Evolutionary conservation across 2,113 vertebrate species (phyloP), one percentile per base, ranked within the genome.

Genomic region (Oenanthe melanoleuca): DNA sequence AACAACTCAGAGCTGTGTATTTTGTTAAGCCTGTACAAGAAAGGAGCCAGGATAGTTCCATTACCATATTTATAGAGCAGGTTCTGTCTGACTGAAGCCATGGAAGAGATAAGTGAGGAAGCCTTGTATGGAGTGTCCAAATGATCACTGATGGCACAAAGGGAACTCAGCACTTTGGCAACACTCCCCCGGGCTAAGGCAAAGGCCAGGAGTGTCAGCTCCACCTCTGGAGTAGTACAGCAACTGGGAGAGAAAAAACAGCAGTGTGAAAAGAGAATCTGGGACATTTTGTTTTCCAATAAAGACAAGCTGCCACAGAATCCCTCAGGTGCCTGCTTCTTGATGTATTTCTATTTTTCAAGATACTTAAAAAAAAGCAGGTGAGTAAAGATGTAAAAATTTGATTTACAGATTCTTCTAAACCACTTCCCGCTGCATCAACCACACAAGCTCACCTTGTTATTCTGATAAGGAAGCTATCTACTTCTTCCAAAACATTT

Each of bases 401-500:
- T 75, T 52, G 24, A 61, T 72, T 19, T 6, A 38, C 17, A 38
- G 59, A 90, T 95, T 97, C 98, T 95, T 97, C 97, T 93, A 34
- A 86, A 53, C 14, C 65, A 19, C 49, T 15, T 64, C 37, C 55
- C 37, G 31, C 38, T 49, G 12, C 40, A 29, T 25, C 40, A 83
- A 42, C 22, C 91, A 45, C 33, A 55, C 26, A 64, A 86, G 34
- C 80, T 95, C 96, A 98, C 98, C 98, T 98, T 72, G 99, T 99
- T 97, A 99, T 99, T 94, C 99, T 98, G 96, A 99, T 94, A n/a
- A 99, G 99, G 95, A 99, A 99, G 88, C 98, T 98, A 88, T 99
- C 99, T 37, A 99, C 99, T 96, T 99, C 99, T 97, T 99, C 99
- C 90, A 99, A 97, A 93, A 99, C 98, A 66, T 98, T 99, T 34